Base-by-base conservation (phyloP, 2,888 invertebrate species). In the Xestia c-nigrum region DNA sequence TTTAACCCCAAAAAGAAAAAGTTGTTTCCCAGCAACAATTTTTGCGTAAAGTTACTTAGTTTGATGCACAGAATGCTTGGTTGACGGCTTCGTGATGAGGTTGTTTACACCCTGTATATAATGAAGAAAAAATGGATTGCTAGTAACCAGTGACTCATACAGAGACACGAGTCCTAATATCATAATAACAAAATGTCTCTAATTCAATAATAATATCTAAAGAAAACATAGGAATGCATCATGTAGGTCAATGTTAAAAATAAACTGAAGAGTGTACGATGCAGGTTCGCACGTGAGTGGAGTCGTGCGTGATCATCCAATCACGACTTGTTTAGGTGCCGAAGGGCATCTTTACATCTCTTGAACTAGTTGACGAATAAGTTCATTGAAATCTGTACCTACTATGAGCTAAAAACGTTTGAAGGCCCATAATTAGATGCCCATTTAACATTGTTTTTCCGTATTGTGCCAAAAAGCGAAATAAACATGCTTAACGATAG, bases 211-310 rank as follows among this genome's bases (percentile, higher is more conserved):
- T 43, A 14, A 31, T 72, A 74, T 64, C 16, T 57, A 75, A 50
- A 71, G 71, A 78, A 64, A 43, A 43, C 14, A 24, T 64, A 64
- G 64, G 9, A 38, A 61, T 65, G 74, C 59, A 63, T 59, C 59
- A 47, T 63, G 65, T 78, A 80, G 83, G 87, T 80, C 85, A 87
- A 73, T 69, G 77, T 71, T 87, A 85, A 81, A 80, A 87, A 87
- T 81, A 83, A 78, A 80, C 64, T 55, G 69, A 78, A 81, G 74
- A 76, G 65, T 72, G 66, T 52, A 70, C 67, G 72, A 63, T 59
- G 70, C 69, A 73, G 74, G 69, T 72, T 74, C 77, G 77, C 76
- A 67, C 63, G 70, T 75, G 76, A 81, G 61, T 2, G 1, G 57
- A 57, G 24, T 31, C 43, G 64, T 43, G 67, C 65, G 70, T 75